Conservation (phyloP, 2,113 vertebrate genomes). For the Tinamus guttatus region DNA sequence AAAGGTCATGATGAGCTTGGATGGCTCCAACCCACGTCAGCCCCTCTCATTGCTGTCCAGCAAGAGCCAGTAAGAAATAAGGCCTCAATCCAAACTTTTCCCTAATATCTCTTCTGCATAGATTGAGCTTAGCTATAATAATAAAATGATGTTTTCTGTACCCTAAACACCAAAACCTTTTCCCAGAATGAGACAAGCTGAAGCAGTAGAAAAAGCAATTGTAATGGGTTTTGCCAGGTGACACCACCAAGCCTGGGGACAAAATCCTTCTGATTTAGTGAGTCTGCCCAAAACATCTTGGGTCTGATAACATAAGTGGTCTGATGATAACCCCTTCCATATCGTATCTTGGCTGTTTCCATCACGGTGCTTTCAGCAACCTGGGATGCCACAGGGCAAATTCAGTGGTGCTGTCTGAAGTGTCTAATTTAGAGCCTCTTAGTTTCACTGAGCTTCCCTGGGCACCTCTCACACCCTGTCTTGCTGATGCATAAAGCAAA, state of each 20-base stretch:
- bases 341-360: rapidly evolving
- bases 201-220: rapidly evolving
- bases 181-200: not conserved
- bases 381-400: not conserved
- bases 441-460: not conserved
- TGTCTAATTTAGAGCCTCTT: not conserved
- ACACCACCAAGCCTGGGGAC: not conserved
- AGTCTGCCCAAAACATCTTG: not conserved
- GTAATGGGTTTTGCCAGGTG: not conserved
- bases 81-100: not conserved
- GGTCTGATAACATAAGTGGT: not conserved
- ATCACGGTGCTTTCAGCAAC: not conserved
- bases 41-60: not conserved
- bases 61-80: not conserved
- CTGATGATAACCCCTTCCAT: not conserved
- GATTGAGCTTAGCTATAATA: not conserved
- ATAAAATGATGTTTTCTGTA: not conserved
- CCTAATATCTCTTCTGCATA: not conserved
- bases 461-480: not conserved
- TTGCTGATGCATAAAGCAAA: constrained; percentile 29
- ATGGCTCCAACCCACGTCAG: not conserved
- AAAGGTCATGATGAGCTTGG: not conserved
- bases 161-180: not conserved
- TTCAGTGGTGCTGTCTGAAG: not conserved
- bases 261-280: not conserved